Evolutionary conservation across 2,888 invertebrate species (phyloP).

Genomic region (Drosophila longiperda): DNA sequence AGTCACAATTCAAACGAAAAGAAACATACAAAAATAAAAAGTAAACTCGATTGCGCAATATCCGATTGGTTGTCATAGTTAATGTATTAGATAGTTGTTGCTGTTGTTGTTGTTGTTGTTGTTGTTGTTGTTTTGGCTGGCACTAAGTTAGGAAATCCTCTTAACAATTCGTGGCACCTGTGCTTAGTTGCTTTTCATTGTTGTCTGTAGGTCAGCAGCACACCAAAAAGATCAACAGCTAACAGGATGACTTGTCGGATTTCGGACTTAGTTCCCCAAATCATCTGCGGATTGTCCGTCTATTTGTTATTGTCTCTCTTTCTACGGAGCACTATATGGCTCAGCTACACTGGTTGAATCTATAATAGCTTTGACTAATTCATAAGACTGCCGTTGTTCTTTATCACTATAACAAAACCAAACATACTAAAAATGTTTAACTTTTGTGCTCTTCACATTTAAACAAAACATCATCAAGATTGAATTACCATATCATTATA

Average conservation of each 20-base stretch:
- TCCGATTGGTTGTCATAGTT: slow-evolving; percentile 59
- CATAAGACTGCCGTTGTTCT: no score
- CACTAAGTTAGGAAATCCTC: slow-evolving; percentile 37
- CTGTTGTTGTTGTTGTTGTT: slow-evolving; percentile 17
- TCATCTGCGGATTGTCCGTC: not conserved
- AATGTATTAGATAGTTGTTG: slow-evolving; percentile 12
- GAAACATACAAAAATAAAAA: slow-evolving; percentile 22
- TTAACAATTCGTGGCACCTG: slow-evolving; percentile 45
- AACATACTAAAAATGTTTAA: not conserved
- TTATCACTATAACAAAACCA: not conserved
- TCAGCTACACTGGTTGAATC: no score
- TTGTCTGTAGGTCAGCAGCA: slow-evolving; percentile 56
- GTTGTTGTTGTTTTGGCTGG: no score
- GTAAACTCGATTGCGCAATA: slow-evolving; percentile 60
- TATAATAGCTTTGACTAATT: no score
- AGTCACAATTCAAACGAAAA: slow-evolving; percentile 31
- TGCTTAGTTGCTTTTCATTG: slow-evolving; percentile 20
- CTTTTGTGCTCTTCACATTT: not conserved
- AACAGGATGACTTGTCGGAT: slow-evolving; percentile 29
- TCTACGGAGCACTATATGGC: not conserved
- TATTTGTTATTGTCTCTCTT: not conserved
- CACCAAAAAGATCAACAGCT: slow-evolving; percentile 7
- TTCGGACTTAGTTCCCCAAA: slow-evolving; percentile 1
- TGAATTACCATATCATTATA: not conserved
- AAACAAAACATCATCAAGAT: not conserved